These are phyloP conservation scores for Nesidiocoris tenuis DNA, from an alignment of 2,888 invertebrate species.

Conservation along the genomic window DNA sequence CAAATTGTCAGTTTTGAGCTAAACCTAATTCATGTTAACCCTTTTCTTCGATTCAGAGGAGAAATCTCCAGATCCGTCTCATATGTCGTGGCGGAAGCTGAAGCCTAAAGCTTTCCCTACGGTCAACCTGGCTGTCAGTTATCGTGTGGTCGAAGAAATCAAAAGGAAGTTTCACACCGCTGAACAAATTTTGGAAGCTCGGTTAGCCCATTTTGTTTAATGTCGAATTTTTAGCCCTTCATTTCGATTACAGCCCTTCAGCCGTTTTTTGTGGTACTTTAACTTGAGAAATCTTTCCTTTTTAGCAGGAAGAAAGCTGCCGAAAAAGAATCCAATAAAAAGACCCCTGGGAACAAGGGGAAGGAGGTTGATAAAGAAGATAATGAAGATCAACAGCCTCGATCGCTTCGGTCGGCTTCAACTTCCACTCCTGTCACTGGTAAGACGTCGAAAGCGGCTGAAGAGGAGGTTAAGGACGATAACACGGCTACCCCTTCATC, in stretches of 20 bases:
- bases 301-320: neutral
- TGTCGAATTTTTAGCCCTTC: no score
- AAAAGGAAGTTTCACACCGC: neutral
- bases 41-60: no score
- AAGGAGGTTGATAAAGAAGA: neutral
- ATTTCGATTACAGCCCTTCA: no score
- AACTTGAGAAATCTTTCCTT: neutral
- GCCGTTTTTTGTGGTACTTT: no score
- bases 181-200: neutral
- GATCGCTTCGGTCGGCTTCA: neutral
- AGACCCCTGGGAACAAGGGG: neutral
- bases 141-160: slow-evolving; percentile 15
- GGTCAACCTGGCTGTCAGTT: slow-evolving; percentile 7
- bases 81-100: no score
- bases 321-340: neutral
- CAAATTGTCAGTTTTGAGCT: no score
- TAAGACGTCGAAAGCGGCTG: neutral
- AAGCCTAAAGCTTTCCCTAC: slow-evolving; percentile 23
- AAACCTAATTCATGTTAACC: no score
- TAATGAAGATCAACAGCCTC: neutral
- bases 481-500: neutral
- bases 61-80: no score
- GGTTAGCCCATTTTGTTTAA: neutral
- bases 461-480: neutral
- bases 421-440: no score